Percentiles rank a stretch among this genome's conserved stretches.
phyloP scores from a whole-genome alignment of 2,113 vertebrate genomes.

The Malurus elegans region DNA sequence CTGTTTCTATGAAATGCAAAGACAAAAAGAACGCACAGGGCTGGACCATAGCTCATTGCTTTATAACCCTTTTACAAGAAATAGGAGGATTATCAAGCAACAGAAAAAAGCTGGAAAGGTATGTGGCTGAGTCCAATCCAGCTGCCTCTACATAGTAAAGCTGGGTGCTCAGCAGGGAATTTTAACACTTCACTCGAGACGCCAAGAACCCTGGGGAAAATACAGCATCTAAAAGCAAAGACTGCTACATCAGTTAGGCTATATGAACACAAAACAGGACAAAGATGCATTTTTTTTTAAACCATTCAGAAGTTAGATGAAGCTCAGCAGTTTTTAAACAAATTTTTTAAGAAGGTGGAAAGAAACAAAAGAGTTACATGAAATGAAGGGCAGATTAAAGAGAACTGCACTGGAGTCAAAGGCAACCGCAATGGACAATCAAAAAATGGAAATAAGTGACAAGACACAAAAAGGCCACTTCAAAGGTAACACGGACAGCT shows the following conservation, averaged over 20 bases:
- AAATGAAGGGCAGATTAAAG: not conserved
- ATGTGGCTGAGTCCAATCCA: not conserved
- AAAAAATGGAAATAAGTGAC: not conserved
- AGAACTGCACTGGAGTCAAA: not conserved
- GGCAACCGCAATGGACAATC: not conserved
- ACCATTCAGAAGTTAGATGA: not conserved
- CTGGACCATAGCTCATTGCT: not conserved
- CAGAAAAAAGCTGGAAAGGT: not conserved
- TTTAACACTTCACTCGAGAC: not conserved
- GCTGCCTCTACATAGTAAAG: not conserved
- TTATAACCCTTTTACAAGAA: not conserved
- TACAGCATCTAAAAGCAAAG: not conserved
- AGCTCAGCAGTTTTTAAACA: not conserved
- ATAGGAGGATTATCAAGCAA: not conserved
- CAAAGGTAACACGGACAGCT: not conserved
- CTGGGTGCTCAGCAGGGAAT: not conserved
- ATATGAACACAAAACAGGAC: not conserved
- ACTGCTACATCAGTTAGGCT: not conserved
- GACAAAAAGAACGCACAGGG: not conserved
- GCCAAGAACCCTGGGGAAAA: not conserved
- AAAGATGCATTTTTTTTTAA: not conserved
- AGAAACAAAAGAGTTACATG: not conserved
- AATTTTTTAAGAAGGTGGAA: not conserved
- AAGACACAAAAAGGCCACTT: not conserved
- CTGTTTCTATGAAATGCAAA: not conserved